These are phyloP conservation scores for Pempheris klunzingeri DNA, from an alignment of 2,797 vertebrate genomes.

Conservation along the genomic window DNA sequence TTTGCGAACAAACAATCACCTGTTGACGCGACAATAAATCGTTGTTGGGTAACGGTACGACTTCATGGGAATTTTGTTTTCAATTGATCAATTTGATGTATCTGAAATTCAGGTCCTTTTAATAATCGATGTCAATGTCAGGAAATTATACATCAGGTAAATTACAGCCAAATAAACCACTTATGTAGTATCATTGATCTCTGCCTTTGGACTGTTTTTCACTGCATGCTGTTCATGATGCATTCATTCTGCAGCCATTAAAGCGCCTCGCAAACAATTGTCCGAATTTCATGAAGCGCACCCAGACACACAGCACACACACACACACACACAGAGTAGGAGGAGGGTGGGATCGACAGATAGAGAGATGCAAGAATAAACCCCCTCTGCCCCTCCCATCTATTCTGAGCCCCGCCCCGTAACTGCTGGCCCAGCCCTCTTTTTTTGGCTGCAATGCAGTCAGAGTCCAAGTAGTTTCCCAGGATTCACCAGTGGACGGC, in stretches of 20 bases:
- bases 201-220: constrained; percentile 63
- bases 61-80: constrained; percentile 70
- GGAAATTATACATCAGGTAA: constrained; percentile 80
- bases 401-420: constrained; percentile 16
- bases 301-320: constrained; percentile 5
- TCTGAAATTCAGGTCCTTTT: constrained; percentile 76
- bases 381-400: constrained; percentile 34
- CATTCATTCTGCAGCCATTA: constrained; percentile 14
- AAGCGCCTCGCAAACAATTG: constrained; percentile 2
- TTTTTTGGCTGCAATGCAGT: constrained; percentile 69
- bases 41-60: constrained; percentile 70
- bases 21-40: constrained; percentile 77
- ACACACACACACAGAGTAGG: constrained; percentile 1
- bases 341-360: constrained; percentile 52
- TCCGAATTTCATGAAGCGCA: constrained; percentile 10
- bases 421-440: constrained; percentile 37
- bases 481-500: constrained; percentile 48
- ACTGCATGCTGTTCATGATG: constrained; percentile 29
- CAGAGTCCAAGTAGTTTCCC: constrained; percentile 27
- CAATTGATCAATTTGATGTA: constrained; percentile 72
- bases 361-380: constrained; percentile 25
- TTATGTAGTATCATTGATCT: constrained; percentile 66
- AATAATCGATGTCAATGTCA: constrained; percentile 72
- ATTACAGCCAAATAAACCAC: constrained; percentile 82
- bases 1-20: constrained; percentile 85